phyloP scores from a whole-genome alignment of 2,113 vertebrate species.

The Bungarus multicinctus region DNA sequence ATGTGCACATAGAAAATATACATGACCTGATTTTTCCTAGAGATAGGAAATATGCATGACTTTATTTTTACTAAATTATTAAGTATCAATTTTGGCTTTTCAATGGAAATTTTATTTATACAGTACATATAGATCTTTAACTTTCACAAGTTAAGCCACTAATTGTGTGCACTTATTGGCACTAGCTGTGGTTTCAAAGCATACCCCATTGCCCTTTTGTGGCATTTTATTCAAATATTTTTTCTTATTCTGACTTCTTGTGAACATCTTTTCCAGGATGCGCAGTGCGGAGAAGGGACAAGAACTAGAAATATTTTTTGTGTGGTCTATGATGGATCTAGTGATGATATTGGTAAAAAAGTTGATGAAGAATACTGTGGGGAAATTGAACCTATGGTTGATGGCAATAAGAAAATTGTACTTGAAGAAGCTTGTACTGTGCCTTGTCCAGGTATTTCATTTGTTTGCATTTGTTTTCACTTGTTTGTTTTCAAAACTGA shows the following conservation, averaged over 20 bases:
- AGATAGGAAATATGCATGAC: not conserved
- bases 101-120: not conserved
- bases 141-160: not conserved
- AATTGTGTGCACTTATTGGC: not conserved
- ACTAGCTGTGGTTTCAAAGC: not conserved
- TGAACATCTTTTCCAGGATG: conserved; percentile 67
- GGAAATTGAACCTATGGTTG: conserved; percentile 76
- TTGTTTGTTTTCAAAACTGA: not conserved
- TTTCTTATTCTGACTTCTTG: not conserved
- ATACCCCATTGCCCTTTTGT: not conserved
- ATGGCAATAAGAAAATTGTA: conserved; percentile 75
- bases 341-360: conserved; percentile 70
- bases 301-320: conserved; percentile 89
- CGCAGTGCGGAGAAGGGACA: conserved; percentile 89
- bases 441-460: conserved; percentile 88
- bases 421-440: conserved; percentile 88
- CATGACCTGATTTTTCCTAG: not conserved
- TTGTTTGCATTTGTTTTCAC: not conserved
- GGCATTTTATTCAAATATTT: not conserved
- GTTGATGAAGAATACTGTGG: conserved; percentile 94
- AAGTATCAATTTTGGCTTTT: not conserved
- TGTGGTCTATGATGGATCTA: conserved; percentile 86
- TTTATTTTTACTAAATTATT: not conserved
- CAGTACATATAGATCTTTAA: not conserved
- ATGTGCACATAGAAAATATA: not conserved